phyloP scores from a whole-genome alignment of 2,113 vertebrate genomes.

The Isurus oxyrinchus region DNA sequence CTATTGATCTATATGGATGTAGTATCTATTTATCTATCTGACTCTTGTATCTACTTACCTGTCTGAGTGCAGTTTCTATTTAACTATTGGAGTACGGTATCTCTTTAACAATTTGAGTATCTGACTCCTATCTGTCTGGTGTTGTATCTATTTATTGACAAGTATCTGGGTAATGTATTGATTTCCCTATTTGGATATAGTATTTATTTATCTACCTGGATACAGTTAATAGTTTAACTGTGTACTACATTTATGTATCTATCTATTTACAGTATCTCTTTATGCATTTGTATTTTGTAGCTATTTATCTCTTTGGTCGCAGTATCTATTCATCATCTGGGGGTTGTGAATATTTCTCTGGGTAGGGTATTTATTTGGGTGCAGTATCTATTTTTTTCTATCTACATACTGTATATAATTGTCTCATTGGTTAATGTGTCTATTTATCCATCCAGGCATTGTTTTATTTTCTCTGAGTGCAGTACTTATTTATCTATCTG shows the following conservation, averaged over 20 bases:
- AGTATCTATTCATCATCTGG: neutral
- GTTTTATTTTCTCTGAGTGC: neutral
- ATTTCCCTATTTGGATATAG: neutral
- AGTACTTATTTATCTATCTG: neutral
- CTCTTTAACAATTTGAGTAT: neutral
- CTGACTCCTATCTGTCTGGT: neutral
- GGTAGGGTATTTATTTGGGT: neutral
- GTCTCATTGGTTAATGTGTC: neutral
- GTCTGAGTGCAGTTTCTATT: neutral
- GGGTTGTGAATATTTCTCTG: neutral
- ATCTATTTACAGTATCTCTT: neutral
- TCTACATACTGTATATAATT: neutral
- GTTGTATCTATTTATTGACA: neutral
- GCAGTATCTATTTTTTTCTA: neutral
- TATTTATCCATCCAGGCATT: neutral
- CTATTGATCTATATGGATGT: neutral
- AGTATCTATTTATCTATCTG: neutral
- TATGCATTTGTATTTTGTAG: neutral
- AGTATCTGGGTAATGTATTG: neutral
- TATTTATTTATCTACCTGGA: neutral
- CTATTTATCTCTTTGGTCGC: neutral
- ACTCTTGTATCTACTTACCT: neutral
- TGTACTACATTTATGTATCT: neutral
- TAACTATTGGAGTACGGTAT: neutral
- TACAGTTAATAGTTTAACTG: neutral